Evolutionary conservation across 2,113 vertebrate genomes (phyloP).

Genomic region (Antechinus stuartii): DNA sequence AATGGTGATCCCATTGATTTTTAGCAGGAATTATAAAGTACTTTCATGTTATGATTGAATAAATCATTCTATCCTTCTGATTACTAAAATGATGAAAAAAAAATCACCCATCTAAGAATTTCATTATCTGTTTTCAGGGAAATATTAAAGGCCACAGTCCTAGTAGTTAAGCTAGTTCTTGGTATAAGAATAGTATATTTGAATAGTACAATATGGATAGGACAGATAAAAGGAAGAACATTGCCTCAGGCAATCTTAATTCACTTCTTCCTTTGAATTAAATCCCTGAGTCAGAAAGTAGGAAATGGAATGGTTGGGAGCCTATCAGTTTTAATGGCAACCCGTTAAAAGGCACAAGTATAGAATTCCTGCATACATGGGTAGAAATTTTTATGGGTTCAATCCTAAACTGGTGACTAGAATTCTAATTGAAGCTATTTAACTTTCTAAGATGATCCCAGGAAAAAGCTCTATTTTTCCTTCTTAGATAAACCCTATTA

Average conservation of each 20-base stretch:
- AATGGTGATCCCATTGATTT: constrained; percentile 19
- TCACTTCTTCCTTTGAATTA: constrained; percentile 69
- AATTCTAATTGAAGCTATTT: constrained; percentile 30
- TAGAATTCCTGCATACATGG: constrained; percentile 29
- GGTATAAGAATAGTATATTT: constrained; percentile 58
- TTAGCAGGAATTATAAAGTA: neutral
- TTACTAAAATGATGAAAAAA: constrained; percentile 38
- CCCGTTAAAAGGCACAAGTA: constrained; percentile 24
- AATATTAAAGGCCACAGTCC: constrained; percentile 44
- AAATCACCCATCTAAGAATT: constrained; percentile 9
- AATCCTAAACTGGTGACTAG: neutral
- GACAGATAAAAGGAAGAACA: constrained; percentile 55
- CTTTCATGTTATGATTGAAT: constrained; percentile 39
- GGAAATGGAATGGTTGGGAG: constrained; percentile 34
- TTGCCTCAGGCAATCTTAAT: constrained; percentile 30
- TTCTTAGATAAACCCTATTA: neutral
- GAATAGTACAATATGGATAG: constrained; percentile 55
- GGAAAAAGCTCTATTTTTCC: neutral
- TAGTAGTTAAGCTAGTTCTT: constrained; percentile 48
- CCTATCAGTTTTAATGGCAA: constrained; percentile 42
- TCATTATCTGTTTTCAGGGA: constrained; percentile 51
- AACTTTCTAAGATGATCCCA: neutral
- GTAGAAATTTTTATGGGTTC: constrained; percentile 6
- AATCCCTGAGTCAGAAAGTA: constrained; percentile 55
- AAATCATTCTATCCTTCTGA: constrained; percentile 48